phyloP scores from a whole-genome alignment of 2,113 vertebrate species.

The Synchiropus splendidus region DNA sequence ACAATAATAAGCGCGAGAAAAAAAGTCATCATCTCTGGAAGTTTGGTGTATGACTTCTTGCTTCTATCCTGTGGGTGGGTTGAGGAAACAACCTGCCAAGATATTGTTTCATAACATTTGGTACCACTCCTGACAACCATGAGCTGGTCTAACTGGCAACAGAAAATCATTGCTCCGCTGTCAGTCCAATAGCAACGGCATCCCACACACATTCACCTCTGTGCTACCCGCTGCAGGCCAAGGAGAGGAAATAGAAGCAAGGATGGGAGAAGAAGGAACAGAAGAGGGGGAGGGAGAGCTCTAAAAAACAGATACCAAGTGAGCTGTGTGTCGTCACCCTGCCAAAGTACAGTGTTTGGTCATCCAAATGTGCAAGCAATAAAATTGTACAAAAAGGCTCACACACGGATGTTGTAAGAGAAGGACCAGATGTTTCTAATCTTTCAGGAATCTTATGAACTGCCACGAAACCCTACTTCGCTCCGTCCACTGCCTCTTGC shows the following conservation, averaged over 20 bases:
- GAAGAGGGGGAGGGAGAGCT: conserved; percentile 3
- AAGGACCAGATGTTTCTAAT: too few relatives aligned
- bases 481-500: too few relatives aligned
- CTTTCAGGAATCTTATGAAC: too few relatives aligned
- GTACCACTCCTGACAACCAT: conserved; percentile 29
- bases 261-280: conserved; percentile 4
- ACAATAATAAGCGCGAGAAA: conserved; percentile 23
- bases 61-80: conserved; percentile 37
- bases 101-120: conserved; percentile 43
- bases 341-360: conserved; percentile 21
- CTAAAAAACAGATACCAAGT: conserved; percentile 21
- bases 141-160: conserved; percentile 44
- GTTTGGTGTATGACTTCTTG: conserved; percentile 25
- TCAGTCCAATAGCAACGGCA: conserved; percentile 31
- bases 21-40: conserved; percentile 39
- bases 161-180: conserved; percentile 37
- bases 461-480: too few relatives aligned
- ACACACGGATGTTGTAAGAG: too few relatives aligned
- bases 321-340: conserved; percentile 24
- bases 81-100: conserved; percentile 39
- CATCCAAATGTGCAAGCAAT: conserved; percentile 40
- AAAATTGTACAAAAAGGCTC: conserved; percentile 13
- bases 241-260: background rate
- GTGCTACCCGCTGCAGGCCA: conserved; percentile 33
- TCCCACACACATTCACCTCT: conserved; percentile 54